These are phyloP conservation scores for Drosophila lini DNA, from an alignment of 1,140 invertebrate species.

Conservation along the genomic window DNA sequence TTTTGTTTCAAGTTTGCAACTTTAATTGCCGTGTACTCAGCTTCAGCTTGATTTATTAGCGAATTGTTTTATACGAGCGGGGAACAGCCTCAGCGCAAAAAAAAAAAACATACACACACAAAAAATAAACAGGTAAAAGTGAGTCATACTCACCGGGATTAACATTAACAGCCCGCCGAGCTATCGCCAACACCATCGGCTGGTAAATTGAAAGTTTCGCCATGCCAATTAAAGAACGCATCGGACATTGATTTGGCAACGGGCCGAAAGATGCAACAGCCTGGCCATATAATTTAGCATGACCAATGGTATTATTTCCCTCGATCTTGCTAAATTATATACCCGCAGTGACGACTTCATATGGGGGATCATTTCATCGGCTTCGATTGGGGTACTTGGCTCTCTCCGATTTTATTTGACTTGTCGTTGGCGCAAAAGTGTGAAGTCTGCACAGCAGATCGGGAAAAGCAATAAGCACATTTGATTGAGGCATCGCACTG, in stretches of 20 bases:
- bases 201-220: constrained; percentile 72
- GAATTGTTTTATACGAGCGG: constrained; percentile 71
- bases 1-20: constrained; percentile 75
- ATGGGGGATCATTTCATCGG: constrained; percentile 13
- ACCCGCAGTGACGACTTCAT: constrained; percentile 70
- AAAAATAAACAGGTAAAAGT: constrained; percentile 56
- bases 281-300: constrained; percentile 69
- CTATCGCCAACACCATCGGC: constrained; percentile 74
- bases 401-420: constrained; percentile 3
- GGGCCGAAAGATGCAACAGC: constrained; percentile 23
- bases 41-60: constrained; percentile 75
- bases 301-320: constrained; percentile 73
- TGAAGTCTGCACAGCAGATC: constrained; percentile 58
- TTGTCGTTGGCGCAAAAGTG: constrained; percentile 71
- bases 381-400: constrained; percentile 11
- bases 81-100: constrained; percentile 2
- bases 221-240: constrained; percentile 61
- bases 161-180: constrained; percentile 64
- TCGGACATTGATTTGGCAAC: constrained; percentile 64
- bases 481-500: constrained; percentile 55
- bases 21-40: constrained; percentile 83
- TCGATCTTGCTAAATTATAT: constrained; percentile 59
- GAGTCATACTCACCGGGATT: constrained; percentile 54
- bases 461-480: constrained; percentile 49
- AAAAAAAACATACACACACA: constrained; percentile 10